Base-by-base conservation (phyloP, 2,797 vertebrate genomes). In the Poecilia picta region DNA sequence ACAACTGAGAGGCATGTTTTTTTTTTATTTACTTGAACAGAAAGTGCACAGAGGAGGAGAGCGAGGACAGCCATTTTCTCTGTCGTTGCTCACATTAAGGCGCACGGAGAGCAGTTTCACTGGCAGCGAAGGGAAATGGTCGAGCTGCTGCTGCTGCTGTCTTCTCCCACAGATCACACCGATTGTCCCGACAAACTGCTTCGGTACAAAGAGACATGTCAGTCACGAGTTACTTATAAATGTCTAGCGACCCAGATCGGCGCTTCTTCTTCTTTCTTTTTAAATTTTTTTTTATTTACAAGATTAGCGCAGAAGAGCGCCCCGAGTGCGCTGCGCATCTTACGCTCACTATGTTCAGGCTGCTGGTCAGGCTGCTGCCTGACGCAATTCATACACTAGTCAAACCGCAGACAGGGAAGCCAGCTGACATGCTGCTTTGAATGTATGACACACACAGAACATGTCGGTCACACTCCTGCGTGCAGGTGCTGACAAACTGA, bases 11-110 rank as follows among this genome's bases (percentile, higher is more conserved):
- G 46, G 76, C 73, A 62, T 77, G 7, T 33, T 33, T 33, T 62
- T 16, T 15, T 6, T 57, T 72, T 72, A 13, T 71, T n/a, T 28
- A 0, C 12, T 49, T 18, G 74, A 81, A 83, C 79, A 85, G 76
- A 77, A 85, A 66, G 77, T 79, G 88, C 81, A 5, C 8, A 81
- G 49, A 76, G 72, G 46, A 55, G 55, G n/a, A 39, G 51, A 73
- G 76, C 74, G 81, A 87, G 83, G 91, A 94, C 93, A 94, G 95
- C 93, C 94, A 95, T 95, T 94, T 95, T 95, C 91, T 93, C 77
- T 88, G 80, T 77, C 85, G 78, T 68, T 72, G 74, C 75, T 85
- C 90, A 51, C 75, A 53, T 85, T 86, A 73, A 86, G 73, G 87
- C 80, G 80, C 62, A 62, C 55, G 36, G 82, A 86, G 81, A 87